Evolutionary conservation across 2,113 vertebrate species (phyloP).

Genomic region (Eurypyga helias): DNA sequence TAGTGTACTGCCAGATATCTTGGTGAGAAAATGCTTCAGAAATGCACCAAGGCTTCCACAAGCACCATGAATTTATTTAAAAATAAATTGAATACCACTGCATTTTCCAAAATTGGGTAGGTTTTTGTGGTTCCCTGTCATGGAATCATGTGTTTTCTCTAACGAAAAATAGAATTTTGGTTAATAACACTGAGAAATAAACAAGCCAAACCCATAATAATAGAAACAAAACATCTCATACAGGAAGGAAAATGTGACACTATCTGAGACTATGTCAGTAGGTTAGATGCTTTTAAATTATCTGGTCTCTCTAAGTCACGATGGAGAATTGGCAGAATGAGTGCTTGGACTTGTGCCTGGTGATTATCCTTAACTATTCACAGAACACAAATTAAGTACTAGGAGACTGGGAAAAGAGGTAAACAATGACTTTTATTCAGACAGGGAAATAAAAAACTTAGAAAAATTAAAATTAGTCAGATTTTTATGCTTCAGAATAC

Average conservation of each 20-base stretch:
- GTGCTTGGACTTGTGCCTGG: neutral
- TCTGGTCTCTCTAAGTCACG: neutral
- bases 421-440: neutral
- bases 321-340: neutral
- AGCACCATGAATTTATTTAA: neutral
- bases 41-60: neutral
- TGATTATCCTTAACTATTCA: neutral
- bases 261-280: neutral
- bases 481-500: neutral
- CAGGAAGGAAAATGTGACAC: neutral
- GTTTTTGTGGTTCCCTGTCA: rapidly evolving
- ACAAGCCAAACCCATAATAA: neutral
- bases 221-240: neutral
- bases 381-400: neutral
- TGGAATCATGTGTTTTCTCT: neutral
- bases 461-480: neutral
- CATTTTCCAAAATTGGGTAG: neutral
- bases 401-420: neutral
- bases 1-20: neutral
- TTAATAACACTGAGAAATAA: neutral
- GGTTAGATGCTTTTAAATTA: neutral
- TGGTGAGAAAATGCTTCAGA: neutral
- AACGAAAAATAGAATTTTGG: neutral
- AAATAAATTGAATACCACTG: neutral
- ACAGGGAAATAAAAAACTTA: neutral